Base-by-base conservation (phyloP, 2,113 vertebrate species). In the Probosciger aterrimus region DNA sequence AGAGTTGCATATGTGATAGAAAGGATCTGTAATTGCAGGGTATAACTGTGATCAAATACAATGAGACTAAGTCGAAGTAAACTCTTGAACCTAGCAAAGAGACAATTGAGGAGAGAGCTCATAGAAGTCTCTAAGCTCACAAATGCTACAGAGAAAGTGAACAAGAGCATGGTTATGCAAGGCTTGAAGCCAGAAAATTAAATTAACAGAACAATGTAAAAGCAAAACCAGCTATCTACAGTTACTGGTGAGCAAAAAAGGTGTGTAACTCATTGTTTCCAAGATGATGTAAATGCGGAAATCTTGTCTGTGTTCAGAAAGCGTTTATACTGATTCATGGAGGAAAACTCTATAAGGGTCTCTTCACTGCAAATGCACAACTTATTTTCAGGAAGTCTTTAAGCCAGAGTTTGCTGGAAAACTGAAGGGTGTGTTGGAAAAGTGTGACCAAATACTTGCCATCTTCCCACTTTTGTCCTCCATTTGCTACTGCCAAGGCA, bases 351-450 rank as follows among this genome's bases (percentile, higher is more conserved):
- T 53, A 0, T 63, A 35, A 79, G 27, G 39, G 17, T 3, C 11
- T 60, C 30, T 33, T 62, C 33, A 43, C 19, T 60, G 18, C 31
- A 41, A 87, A 49, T 52, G 18, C 44, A 20, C 11, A 71, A 3
- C 22, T 53, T 63, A 17, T 46, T 16, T 75, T 84, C 46, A 28
- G 28, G 18, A 87, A n/a, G 35, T 59, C 37, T 71, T 20, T 59
- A 78, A 78, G 11, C 23, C 31, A 37, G 14, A 57, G 10, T 78
- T 90, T 57, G 2, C 31, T 57, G 55, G 55, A 87, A 84, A 90
- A 70, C 2, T 0, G 7, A 55, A 62, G 4, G 0, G 0, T 52
- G 2, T 27, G 10, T 37, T 35, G n/a, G 24, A 25, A 18, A 35
- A 37, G 2, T 19, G 5, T 44, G 41, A 17, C 33, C 1, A 1